Evolutionary conservation across 2,888 invertebrate genomes (phyloP).

Genomic region (Nineta flava): DNA sequence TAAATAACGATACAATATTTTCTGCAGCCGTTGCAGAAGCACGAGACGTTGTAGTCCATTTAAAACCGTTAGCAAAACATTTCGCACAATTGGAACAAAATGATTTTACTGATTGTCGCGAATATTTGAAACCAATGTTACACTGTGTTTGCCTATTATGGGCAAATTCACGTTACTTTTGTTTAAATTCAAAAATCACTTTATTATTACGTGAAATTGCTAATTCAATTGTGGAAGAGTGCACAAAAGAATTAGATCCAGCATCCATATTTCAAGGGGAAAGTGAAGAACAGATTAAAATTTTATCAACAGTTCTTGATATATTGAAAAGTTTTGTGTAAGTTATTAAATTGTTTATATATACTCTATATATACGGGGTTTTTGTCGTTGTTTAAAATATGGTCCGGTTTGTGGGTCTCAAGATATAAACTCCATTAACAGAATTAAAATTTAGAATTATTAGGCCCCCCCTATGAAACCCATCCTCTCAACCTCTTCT

Average conservation of each 20-base stretch:
- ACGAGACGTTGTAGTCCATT: slow-evolving; percentile 63
- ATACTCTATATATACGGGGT: background rate
- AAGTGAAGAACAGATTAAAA: slow-evolving; percentile 51
- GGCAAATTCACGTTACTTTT: slow-evolving; percentile 68
- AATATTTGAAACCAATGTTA: slow-evolving; percentile 48
- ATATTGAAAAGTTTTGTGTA: slow-evolving; percentile 42
- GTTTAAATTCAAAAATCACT: slow-evolving; percentile 39
- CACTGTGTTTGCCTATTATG: slow-evolving; percentile 72
- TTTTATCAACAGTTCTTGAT: slow-evolving; percentile 34
- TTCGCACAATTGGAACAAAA: slow-evolving; percentile 54
- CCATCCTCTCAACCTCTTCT: no score
- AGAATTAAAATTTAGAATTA: no score
- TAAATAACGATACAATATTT: slow-evolving; percentile 11
- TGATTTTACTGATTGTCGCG: slow-evolving; percentile 47
- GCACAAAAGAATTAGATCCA: slow-evolving; percentile 58
- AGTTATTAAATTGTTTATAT: slow-evolving; percentile 19
- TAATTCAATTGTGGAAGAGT: slow-evolving; percentile 65
- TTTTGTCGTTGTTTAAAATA: no score
- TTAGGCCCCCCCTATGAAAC: no score
- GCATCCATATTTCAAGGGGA: slow-evolving; percentile 74
- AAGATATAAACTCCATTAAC: no score
- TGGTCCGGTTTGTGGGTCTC: no score
- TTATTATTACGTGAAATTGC: slow-evolving; percentile 63
- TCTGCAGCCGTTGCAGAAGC: slow-evolving; percentile 60
- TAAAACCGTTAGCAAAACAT: slow-evolving; percentile 54